Evolutionary conservation across 1,140 invertebrate species (phyloP).

Genomic region (Pollicipes pollicipes): DNA sequence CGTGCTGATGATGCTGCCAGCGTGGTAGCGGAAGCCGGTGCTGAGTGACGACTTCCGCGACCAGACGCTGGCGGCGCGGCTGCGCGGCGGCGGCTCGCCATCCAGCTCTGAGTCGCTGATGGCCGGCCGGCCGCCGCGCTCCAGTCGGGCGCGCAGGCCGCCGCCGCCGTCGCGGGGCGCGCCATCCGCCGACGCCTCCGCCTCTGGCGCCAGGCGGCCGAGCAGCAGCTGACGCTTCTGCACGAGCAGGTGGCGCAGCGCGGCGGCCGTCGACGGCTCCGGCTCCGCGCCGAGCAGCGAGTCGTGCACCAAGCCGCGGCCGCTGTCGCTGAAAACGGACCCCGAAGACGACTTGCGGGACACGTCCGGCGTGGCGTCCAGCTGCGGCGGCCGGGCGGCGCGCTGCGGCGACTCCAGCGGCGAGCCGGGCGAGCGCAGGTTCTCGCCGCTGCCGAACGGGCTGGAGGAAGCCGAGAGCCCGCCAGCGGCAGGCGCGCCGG

Average conservation of each 20-base stretch:
- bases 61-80: conserved; percentile 60
- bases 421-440: conserved; percentile 17
- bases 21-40: conserved; percentile 70
- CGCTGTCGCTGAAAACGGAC: not conserved
- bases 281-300: conserved; percentile 13
- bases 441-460: conserved; percentile 30
- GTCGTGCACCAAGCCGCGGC: not conserved
- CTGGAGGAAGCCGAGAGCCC: conserved; percentile 19
- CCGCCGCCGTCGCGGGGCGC: conserved; percentile 31
- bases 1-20: conserved; percentile 66
- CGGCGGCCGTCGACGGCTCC: conserved; percentile 32
- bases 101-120: conserved; percentile 20
- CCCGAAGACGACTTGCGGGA: not conserved
- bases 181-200: conserved; percentile 32
- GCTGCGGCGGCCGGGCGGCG: not conserved
- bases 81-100: conserved; percentile 15
- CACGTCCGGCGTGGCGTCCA: not conserved
- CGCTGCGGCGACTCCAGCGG: not conserved
- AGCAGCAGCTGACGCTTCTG: conserved; percentile 69
- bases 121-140: conserved; percentile 22
- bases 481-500: conserved; percentile 10
- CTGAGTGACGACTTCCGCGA: conserved; percentile 80
- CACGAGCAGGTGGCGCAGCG: conserved; percentile 71
- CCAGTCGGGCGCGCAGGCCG: conserved; percentile 34
- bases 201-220: conserved; percentile 54